Evolutionary conservation across 1,140 invertebrate species (phyloP).

Genomic region (Microplitis mediator): DNA sequence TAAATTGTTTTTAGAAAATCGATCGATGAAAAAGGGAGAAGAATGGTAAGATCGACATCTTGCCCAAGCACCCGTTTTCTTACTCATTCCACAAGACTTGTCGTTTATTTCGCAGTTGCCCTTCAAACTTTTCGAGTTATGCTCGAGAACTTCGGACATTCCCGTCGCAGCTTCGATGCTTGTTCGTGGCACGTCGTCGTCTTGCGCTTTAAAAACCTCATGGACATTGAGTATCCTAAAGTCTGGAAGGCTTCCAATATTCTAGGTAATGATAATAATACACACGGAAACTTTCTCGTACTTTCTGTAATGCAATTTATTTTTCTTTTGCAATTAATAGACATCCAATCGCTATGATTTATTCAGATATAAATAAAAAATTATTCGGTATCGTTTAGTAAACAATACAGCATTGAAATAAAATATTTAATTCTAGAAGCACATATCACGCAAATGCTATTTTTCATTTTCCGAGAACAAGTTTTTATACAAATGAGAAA

Average conservation of each 20-base stretch:
- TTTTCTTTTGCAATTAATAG: background rate
- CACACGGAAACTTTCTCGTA: background rate
- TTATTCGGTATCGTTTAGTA: too few species aligned
- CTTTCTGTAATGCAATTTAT: background rate
- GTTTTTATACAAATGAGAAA: background rate
- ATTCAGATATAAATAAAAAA: too few species aligned
- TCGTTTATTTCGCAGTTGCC: conserved; percentile 26
- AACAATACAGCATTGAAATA: too few species aligned
- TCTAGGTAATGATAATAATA: conserved; percentile 21
- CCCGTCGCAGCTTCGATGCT: conserved; percentile 20
- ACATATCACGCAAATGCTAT: too few species aligned
- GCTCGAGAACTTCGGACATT: conserved; percentile 22
- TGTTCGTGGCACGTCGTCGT: conserved; percentile 13
- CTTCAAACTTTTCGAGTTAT: conserved; percentile 27
- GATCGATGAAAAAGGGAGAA: background rate
- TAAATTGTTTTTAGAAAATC: background rate
- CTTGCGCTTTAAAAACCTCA: conserved; percentile 8
- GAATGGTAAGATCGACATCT: background rate
- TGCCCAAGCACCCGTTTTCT: conserved; percentile 16
- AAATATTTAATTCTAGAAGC: too few species aligned
- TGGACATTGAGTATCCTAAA: conserved; percentile 4
- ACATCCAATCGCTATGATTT: too few species aligned
- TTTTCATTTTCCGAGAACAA: background rate
- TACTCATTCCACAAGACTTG: conserved; percentile 6
- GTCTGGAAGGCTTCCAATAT: conserved; percentile 18